phyloP scores from a whole-genome alignment of 2,888 invertebrate genomes.

The Drosophila mettleri region DNA sequence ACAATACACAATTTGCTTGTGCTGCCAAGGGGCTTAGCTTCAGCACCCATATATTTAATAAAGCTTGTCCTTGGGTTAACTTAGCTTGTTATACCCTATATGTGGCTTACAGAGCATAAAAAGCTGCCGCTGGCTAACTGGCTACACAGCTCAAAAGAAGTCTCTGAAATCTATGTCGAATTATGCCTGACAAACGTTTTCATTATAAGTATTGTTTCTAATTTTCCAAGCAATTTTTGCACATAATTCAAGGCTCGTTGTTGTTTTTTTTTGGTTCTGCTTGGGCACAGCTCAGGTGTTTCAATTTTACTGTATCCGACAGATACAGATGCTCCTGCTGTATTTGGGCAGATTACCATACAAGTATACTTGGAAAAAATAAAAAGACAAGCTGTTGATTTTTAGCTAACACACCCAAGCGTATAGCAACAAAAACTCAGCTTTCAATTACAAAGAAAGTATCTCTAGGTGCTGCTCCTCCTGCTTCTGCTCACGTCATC shows the following conservation, averaged over 20 bases:
- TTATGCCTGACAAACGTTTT: slow-evolving; percentile 72
- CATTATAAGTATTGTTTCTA: slow-evolving; percentile 46
- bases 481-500: slow-evolving; percentile 60
- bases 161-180: slow-evolving; percentile 68
- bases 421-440: slow-evolving; percentile 35
- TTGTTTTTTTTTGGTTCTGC: slow-evolving; percentile 34
- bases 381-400: slow-evolving; percentile 19
- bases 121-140: slow-evolving; percentile 13
- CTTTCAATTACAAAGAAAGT: slow-evolving; percentile 48
- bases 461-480: slow-evolving; percentile 26
- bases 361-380: slow-evolving; percentile 13
- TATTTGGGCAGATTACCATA: slow-evolving; percentile 73
- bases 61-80: background rate
- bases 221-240: slow-evolving; percentile 58
- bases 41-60: background rate
- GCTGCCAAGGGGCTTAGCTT: background rate
- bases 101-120: slow-evolving; percentile 24
- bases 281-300: slow-evolving; percentile 41
- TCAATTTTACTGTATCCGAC: slow-evolving; percentile 8
- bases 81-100: background rate
- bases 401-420: slow-evolving; percentile 61
- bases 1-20: background rate
- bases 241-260: slow-evolving; percentile 51
- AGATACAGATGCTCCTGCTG: slow-evolving; percentile 47
- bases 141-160: slow-evolving; percentile 20